Conservation (phyloP, 2,113 vertebrate species). For the Chloroceryle aenea region DNA sequence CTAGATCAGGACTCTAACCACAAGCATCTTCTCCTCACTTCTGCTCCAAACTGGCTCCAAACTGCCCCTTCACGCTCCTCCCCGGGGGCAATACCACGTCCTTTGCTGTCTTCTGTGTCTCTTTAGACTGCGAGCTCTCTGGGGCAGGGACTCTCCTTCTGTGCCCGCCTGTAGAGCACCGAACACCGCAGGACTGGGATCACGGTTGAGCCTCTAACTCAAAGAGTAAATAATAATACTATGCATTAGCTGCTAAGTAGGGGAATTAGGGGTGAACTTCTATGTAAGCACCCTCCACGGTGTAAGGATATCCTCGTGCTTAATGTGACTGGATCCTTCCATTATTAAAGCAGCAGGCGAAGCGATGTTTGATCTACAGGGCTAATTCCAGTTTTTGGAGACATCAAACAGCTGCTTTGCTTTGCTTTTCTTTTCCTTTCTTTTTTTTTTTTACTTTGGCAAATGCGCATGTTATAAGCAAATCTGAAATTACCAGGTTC, state of each 20-base stretch:
- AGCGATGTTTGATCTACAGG: slow-evolving; percentile 47
- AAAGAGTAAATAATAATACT: slow-evolving; percentile 51
- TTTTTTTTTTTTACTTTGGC: background rate
- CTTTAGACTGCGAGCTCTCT: background rate
- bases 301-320: slow-evolving; percentile 38
- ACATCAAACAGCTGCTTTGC: slow-evolving; percentile 67
- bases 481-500: slow-evolving; percentile 75
- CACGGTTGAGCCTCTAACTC: background rate
- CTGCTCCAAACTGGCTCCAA: background rate
- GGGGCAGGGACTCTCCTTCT: background rate
- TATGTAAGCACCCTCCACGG: background rate
- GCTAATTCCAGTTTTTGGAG: slow-evolving; percentile 67
- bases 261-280: slow-evolving; percentile 33
- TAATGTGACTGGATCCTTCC: slow-evolving; percentile 48
- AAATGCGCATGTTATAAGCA: slow-evolving; percentile 51
- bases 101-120: slow-evolving; percentile 29
- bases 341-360: slow-evolving; percentile 50
- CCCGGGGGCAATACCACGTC: background rate
- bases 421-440: background rate
- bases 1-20: background rate
- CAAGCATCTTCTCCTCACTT: background rate
- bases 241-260: slow-evolving; percentile 46
- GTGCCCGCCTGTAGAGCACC: background rate
- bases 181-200: background rate
- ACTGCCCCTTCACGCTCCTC: background rate